Evolutionary conservation across 2,113 vertebrate species (phyloP).

Genomic region (Heterotis niloticus): DNA sequence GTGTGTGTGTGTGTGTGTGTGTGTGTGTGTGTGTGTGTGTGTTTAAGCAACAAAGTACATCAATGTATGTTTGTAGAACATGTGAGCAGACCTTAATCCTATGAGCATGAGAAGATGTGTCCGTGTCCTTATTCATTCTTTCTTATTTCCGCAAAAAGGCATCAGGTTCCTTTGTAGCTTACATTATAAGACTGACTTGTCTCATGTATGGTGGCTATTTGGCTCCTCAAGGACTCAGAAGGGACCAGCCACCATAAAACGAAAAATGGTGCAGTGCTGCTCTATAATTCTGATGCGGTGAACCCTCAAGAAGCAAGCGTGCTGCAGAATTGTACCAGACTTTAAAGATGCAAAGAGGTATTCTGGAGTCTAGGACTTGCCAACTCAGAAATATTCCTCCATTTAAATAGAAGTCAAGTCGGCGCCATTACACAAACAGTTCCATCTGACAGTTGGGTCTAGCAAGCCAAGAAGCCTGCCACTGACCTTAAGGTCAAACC

Average conservation of each 20-base stretch:
- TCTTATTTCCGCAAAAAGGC: neutral
- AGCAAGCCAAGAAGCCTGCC: neutral
- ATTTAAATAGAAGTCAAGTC: conserved; percentile 10
- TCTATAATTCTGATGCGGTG: neutral
- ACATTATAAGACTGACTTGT: too few relatives aligned
- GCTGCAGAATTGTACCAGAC: neutral
- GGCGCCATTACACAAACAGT: neutral
- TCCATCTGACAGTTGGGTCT: neutral
- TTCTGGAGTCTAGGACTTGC: neutral
- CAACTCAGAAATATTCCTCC: conserved; percentile 8
- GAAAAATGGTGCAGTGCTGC: neutral
- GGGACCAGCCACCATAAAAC: neutral
- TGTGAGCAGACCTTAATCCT: too few relatives aligned
- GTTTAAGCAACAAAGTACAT: too few relatives aligned
- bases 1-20: too few relatives aligned
- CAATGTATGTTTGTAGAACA: neutral
- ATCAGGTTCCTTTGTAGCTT: neutral
- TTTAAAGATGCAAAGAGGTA: neutral
- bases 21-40: too few relatives aligned
- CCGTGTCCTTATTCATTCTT: neutral
- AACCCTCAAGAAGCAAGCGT: neutral
- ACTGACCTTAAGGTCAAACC: neutral
- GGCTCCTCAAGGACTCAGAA: neutral
- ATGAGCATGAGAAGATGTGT: too few relatives aligned
- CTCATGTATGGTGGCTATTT: neutral